Evolutionary conservation across 2,797 vertebrate genomes (phyloP), one percentile per base, ranked within the genome.

Genomic region (Hydrolagus colliei): DNA sequence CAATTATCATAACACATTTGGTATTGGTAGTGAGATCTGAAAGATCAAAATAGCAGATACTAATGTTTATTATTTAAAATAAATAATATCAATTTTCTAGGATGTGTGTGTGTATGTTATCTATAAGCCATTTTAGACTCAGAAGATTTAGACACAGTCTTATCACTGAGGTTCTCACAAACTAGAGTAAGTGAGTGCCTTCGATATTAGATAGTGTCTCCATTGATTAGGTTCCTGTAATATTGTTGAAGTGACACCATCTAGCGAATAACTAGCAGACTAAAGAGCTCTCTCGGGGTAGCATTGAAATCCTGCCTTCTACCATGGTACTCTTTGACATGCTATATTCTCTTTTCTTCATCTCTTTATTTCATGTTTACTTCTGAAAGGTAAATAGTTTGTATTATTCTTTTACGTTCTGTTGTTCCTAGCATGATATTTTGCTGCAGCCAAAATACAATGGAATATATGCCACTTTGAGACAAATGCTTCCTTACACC

Each of bases 221-320:
- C 75, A 77, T 77, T n/a, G 75, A 77, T 77, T 59, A 77, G 20
- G 75, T 76, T 52, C 59, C 35, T 76, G 59, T 76, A 76, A 76
- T 76, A 76, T 59, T 75, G 32, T 75, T 75, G 73, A 75, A 16
- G 73, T 75, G 73, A 10, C 74, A 76, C 9, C 74, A 52, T 18
- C 18, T 16, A 2, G 8, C 74, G 52, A 59, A 77, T 41, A 20
- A n/a, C 18, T 11, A 61, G 61, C 52, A 77, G 52, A 20, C n/a
- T 59, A 18, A 77, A 61, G 52, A 77, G 20, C n/a, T 79, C 27
- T 63, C n/a, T 12, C 11, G 7, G 52, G 11, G 11, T 22, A n/a
- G 6, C 14, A 78, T 22, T 78, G 76, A 22, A 3, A 63, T 63
- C 16, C 41, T 6, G 59, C n/a, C 4, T 62, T 20, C 18, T 20